phyloP scores from a whole-genome alignment of 2,888 invertebrate genomes.

The Dryobota labecula region DNA sequence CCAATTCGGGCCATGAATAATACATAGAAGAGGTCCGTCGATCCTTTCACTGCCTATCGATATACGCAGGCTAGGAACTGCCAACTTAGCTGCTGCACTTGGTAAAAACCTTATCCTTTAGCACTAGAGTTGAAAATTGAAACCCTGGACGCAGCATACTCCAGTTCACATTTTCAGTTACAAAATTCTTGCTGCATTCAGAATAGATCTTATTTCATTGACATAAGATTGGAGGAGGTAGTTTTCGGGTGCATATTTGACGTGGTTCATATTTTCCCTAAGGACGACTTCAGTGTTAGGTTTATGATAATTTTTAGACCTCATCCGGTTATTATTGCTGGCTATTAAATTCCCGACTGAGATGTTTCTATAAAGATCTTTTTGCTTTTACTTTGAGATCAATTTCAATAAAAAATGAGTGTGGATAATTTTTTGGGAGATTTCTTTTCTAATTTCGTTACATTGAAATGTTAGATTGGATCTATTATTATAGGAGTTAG shows the following conservation, averaged over 20 bases:
- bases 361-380: slow-evolving; percentile 72
- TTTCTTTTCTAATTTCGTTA: slow-evolving; percentile 37
- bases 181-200: slow-evolving; percentile 53
- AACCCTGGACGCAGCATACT: not conserved
- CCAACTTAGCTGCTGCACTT: slow-evolving; percentile 40
- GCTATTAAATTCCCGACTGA: slow-evolving; percentile 77
- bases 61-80: slow-evolving; percentile 67
- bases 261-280: slow-evolving; percentile 67
- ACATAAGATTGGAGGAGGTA: slow-evolving; percentile 46
- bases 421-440: slow-evolving; percentile 50
- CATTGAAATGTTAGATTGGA: slow-evolving; percentile 21
- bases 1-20: slow-evolving; percentile 84
- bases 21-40: slow-evolving; percentile 76
- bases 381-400: slow-evolving; percentile 59
- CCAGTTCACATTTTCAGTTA: slow-evolving; percentile 42
- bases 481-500: not conserved
- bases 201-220: slow-evolving; percentile 45
- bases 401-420: slow-evolving; percentile 62
- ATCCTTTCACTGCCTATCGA: slow-evolving; percentile 76
- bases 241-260: not conserved
- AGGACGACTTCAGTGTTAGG: slow-evolving; percentile 76
- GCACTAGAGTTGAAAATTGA: slow-evolving; percentile 28
- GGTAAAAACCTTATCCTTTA: slow-evolving; percentile 5
- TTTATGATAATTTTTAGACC: slow-evolving; percentile 80
- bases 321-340: slow-evolving; percentile 77